A percentile compares a stretch with the other conserved stretches of the same genome.
These are phyloP conservation scores for Coilia nasus DNA, from an alignment of 2,797 vertebrate genomes.

Conservation along the genomic window DNA sequence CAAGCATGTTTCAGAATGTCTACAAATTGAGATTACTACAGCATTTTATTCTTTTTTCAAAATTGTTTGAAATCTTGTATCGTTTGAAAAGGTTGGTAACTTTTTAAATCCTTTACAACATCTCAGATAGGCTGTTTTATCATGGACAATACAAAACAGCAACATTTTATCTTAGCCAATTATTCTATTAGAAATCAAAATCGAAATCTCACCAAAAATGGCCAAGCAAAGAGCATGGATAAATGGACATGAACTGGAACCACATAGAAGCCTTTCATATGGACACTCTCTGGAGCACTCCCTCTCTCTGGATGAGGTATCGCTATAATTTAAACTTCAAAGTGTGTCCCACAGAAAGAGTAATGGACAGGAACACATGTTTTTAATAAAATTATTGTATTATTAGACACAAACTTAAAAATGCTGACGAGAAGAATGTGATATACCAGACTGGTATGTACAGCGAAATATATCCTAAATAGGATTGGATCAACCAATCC, in stretches of 20 bases:
- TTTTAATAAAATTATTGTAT: not conserved
- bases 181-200: no score
- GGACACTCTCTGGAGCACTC: not conserved
- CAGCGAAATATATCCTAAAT: no score
- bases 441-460: not conserved
- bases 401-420: no score
- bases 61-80: not conserved
- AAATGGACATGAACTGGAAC: not conserved
- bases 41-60: no score
- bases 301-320: not conserved
- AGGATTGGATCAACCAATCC: no score
- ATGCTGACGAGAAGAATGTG: not conserved
- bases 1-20: not conserved
- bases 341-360: not conserved
- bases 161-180: not conserved
- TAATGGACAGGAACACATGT: not conserved
- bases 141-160: not conserved
- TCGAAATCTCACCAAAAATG: not conserved
- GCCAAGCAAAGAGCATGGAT: not conserved
- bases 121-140: not conserved
- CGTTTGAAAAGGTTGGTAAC: not conserved
- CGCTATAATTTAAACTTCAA: conserved; percentile 4
- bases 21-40: not conserved
- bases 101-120: not conserved
- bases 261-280: not conserved